Conservation (phyloP, 2,113 vertebrate genomes). For the Chitala chitala region DNA sequence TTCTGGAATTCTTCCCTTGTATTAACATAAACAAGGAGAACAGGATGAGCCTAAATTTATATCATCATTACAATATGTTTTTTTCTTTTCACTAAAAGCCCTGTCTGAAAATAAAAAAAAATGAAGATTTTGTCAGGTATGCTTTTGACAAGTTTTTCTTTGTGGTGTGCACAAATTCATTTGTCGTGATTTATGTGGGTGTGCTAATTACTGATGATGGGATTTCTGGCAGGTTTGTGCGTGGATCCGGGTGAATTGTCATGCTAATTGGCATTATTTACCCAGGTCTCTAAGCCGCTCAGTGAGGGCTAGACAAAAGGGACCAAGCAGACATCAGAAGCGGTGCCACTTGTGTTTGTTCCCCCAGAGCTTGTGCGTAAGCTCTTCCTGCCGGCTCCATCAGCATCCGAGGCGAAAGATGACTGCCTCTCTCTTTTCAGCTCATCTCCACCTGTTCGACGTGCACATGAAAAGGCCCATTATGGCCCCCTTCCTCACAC, state of each 20-base stretch:
- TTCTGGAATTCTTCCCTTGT: no score
- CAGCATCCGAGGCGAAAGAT: conserved; percentile 44
- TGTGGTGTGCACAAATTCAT: conserved; percentile 37
- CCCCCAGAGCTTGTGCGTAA: not conserved
- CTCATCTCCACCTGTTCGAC: conserved; percentile 55
- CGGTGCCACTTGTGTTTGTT: conserved; percentile 40
- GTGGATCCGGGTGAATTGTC: conserved; percentile 43
- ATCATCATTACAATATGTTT: no score
- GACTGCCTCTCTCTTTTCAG: conserved; percentile 45
- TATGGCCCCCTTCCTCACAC: conserved; percentile 52
- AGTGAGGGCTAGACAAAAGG: conserved; percentile 39
- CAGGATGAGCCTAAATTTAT: no score
- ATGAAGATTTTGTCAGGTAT: not conserved
- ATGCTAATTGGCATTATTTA: conserved; percentile 48
- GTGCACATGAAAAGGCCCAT: conserved; percentile 55
- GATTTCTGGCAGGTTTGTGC: conserved; percentile 37
- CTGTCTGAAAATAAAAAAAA: no score
- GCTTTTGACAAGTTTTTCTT: not conserved
- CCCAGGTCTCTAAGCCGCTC: conserved; percentile 36
- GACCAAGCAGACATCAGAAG: conserved; percentile 28
- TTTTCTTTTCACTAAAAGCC: no score
- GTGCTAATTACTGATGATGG: conserved; percentile 47
- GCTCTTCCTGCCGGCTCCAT: conserved; percentile 40
- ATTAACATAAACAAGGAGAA: no score
- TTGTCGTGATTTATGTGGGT: conserved; percentile 33